Conservation (phyloP, 2,797 vertebrate genomes). For the Miichthys miiuy region DNA sequence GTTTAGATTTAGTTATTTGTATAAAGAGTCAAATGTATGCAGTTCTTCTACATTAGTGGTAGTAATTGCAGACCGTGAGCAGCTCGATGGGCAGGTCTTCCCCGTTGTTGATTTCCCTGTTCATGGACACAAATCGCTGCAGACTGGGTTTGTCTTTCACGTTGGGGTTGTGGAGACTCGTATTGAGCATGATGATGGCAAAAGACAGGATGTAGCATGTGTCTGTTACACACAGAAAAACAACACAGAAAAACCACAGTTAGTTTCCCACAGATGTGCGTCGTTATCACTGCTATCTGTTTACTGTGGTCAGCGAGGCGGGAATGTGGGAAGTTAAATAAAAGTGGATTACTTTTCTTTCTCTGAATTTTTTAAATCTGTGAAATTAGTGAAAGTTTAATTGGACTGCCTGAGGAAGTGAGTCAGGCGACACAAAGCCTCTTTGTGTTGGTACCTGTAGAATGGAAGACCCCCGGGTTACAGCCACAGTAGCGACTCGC, state of each 20-base stretch:
- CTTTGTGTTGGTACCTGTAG: constrained; percentile 85
- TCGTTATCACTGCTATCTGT: neutral
- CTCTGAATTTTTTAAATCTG: neutral
- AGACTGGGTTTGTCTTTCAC: constrained; percentile 92
- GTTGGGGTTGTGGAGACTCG: constrained; percentile 94
- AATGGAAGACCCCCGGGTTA: constrained; percentile 92
- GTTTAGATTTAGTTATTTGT: neutral
- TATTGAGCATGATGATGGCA: constrained; percentile 96
- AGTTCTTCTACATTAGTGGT: neutral
- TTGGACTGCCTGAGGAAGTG: neutral
- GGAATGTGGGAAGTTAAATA: neutral
- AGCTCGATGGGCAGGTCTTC: constrained; percentile 87
- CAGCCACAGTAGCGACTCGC: constrained; percentile 93
- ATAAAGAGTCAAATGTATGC: no score
- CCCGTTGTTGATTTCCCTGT: constrained; percentile 91
- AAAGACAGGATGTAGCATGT: constrained; percentile 96
- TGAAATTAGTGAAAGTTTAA: constrained; percentile 33
- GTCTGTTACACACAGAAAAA: constrained; percentile 79
- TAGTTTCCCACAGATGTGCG: constrained; percentile 2
- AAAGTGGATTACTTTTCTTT: neutral
- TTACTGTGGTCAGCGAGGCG: neutral
- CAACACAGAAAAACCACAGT: constrained; percentile 34
- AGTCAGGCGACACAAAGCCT: neutral
- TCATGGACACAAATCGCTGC: constrained; percentile 93
- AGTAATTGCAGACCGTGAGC: constrained; percentile 82